Evolutionary conservation across 2,888 invertebrate species (phyloP), one percentile per base, ranked within the genome.

Genomic region (Cataglyphis cursor): DNA sequence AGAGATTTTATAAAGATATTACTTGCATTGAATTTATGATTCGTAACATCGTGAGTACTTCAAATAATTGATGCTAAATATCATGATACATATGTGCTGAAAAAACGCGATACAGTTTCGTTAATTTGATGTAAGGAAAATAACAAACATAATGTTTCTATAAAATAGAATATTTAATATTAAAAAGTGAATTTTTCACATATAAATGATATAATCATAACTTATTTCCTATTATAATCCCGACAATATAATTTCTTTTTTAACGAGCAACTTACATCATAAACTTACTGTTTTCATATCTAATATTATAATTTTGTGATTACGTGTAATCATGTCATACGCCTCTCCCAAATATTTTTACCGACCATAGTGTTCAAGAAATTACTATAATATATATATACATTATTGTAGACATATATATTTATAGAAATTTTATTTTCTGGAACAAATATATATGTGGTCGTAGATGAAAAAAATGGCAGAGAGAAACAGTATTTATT

Each of bases 341-440:
- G 57, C 10, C 8, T 76, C 82, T 61, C 66, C 62, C 24, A 65
- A 84, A 66, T 61, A 70, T 35, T 86, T 59, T 73, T 83, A 72
- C 41, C 72, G 70, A 66, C 86, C 86, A 84, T 88, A 89, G 89
- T 89, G 88, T 89, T 89, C 88, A 86, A 78, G 80, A 81, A 64
- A 81, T 35, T 82, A 57, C 75, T 78, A 44, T 84, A 75, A 21
- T 35, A 62, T 65, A 83, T 65, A 59, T 83, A 57, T 76, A 81
- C 68, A 44, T 0, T 66, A 64, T 31, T 10, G 21, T 65, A 80
- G 73, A 74, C 4, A 31, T 72, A 62, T 51, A 44, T 73, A 28
- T 54, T 51, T 48, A 62, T 41, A 66, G 2, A 15, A 78, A 84
- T 84, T 59, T 68, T 84, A 84, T 83, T 86, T 82, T 70, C 41